Evolutionary conservation across 1,140 invertebrate species (phyloP), one percentile per base, ranked within the genome.

Genomic region (Drosophila watanabei): DNA sequence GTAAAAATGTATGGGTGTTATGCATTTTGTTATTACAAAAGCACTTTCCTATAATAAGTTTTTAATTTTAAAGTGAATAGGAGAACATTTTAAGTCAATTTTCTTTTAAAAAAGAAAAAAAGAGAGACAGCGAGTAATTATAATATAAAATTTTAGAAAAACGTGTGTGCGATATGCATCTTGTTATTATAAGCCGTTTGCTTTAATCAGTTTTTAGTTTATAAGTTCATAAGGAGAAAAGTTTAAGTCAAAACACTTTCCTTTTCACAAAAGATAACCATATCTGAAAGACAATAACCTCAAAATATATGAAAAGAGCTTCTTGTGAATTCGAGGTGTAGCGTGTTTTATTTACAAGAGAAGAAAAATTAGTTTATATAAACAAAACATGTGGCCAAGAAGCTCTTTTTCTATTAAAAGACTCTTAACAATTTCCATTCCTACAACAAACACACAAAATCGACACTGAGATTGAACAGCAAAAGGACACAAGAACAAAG

Each of bases 391-490:
- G 1, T 45, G 43, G 13, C 24, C 28, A n/a, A 7, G 16, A 32
- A 32, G 49, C 8, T 51, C 4, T n/a, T 54, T 54, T 54, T 54
- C 10, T 20, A n/a, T 35, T 54, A 20, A 54, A 35, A 16, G 5
- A 43, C 32, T 43, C 35, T 59, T 13, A 45, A 54, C 20, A 7
- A 35, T 30, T 43, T 52, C n/a, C 41, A 75, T 63, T 75, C 30
- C 54, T 28, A 32, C 4, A 68, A 33, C 30, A 58, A 57, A 46
- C 41, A 54, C 57, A 37, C 33, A 4, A 35, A 68, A 41, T 37
- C 9, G 32, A 79, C 43, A 51, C 52, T 35, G 57, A 62, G 41
- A 65, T 32, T 14, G 35, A 20, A 75, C 52, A 71, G 30, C 37
- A 54, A 56, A 49, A 35, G 28, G 49, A 41, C 14, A 45, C 16